Percentiles rank a stretch among this genome's conserved stretches.
These are phyloP conservation scores for Ostrea edulis DNA, from an alignment of 1,140 invertebrate species.

Conservation along the genomic window DNA sequence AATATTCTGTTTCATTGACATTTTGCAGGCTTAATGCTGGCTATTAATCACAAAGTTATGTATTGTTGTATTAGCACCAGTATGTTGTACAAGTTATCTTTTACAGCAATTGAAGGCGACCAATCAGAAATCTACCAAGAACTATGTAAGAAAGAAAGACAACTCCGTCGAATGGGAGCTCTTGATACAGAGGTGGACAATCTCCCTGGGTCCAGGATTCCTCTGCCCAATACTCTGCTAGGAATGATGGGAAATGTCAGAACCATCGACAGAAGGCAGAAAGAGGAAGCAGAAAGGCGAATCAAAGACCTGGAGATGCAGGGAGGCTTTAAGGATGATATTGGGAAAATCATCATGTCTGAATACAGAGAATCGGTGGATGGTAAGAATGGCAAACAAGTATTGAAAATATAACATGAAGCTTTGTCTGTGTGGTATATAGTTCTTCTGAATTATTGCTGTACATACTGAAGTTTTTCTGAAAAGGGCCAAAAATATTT, in stretches of 20 bases:
- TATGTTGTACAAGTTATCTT: background rate
- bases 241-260: slow-evolving; percentile 67
- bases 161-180: slow-evolving; percentile 60
- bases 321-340: slow-evolving; percentile 63
- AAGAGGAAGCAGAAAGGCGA: slow-evolving; percentile 43
- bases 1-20: no score
- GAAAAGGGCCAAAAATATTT: no score
- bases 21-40: background rate
- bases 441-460: no score
- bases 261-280: slow-evolving; percentile 41
- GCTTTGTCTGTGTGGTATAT: no score
- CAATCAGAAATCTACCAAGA: slow-evolving; percentile 64
- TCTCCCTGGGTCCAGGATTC: slow-evolving; percentile 48
- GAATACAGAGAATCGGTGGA: slow-evolving; percentile 61
- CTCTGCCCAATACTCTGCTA: slow-evolving; percentile 53
- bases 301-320: slow-evolving; percentile 57
- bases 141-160: slow-evolving; percentile 61
- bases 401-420: no score
- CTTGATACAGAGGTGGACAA: slow-evolving; percentile 28
- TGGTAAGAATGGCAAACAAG: slow-evolving; percentile 52
- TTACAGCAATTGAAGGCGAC: slow-evolving; percentile 66
- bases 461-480: no score
- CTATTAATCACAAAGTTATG: background rate
- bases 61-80: background rate
- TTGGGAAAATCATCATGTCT: slow-evolving; percentile 58